phyloP scores from a whole-genome alignment of 1,140 invertebrate genomes.

The Leptestheria dahalacensis region DNA sequence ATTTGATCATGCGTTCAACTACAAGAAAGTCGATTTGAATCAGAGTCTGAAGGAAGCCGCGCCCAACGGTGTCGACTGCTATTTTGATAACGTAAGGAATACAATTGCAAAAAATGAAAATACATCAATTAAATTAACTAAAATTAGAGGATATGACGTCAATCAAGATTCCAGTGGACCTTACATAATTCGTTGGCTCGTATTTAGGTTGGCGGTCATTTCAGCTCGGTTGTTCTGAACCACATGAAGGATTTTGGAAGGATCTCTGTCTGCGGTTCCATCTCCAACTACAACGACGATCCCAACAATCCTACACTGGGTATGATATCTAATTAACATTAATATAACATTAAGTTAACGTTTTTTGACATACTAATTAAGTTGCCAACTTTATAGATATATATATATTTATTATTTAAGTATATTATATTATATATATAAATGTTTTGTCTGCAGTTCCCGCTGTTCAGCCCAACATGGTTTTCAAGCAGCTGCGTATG shows the following conservation, averaged over 20 bases:
- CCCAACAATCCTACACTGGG: constrained; percentile 22
- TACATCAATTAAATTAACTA: too few relatives aligned
- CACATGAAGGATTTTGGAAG: constrained; percentile 45
- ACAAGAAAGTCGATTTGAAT: constrained; percentile 42
- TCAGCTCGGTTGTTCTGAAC: constrained; percentile 39
- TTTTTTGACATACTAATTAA: too few relatives aligned
- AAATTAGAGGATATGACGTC: too few relatives aligned
- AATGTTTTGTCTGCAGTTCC: constrained; percentile 25
- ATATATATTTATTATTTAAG: not conserved
- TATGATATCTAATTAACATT: constrained; percentile 23
- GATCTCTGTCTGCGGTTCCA: constrained; percentile 45
- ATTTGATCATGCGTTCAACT: constrained; percentile 53
- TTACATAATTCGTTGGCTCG: too few relatives aligned
- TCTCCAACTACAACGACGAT: constrained; percentile 30
- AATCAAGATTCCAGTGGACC: too few relatives aligned
- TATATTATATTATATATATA: constrained; percentile 12
- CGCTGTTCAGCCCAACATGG: constrained; percentile 34
- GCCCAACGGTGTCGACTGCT: constrained; percentile 51
- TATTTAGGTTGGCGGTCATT: constrained; percentile 52
- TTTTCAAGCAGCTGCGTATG: constrained; percentile 38
- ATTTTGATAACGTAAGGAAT: constrained; percentile 59
- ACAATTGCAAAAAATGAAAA: too few relatives aligned
- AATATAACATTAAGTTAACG: constrained; percentile 21
- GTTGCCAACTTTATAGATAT: not conserved
- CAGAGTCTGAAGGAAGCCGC: constrained; percentile 40